Conservation (phyloP, 1,140 invertebrate genomes). For the Cydia splendana region DNA sequence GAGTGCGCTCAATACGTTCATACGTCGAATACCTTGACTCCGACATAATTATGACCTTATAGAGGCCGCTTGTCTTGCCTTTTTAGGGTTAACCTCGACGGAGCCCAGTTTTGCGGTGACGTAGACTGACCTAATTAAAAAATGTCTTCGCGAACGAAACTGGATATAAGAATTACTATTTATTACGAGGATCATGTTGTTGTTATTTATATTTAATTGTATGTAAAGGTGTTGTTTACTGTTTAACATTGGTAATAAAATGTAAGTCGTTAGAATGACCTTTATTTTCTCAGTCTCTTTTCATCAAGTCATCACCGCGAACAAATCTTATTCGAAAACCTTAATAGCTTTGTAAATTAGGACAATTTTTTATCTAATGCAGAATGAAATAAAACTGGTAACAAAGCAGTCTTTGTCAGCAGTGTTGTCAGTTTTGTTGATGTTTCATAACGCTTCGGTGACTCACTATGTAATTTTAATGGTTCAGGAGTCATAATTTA, state of each 20-base stretch:
- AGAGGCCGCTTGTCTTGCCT: constrained; percentile 65
- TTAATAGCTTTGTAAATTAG: constrained; percentile 18
- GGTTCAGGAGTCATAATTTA: neutral
- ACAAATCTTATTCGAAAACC: neutral
- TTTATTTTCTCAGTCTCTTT: neutral
- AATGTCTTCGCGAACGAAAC: constrained; percentile 79
- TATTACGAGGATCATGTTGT: constrained; percentile 79
- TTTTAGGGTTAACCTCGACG: constrained; percentile 69
- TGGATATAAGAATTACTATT: constrained; percentile 80
- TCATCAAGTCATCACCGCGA: neutral
- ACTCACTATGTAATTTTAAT: constrained; percentile 23
- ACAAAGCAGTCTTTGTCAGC: constrained; percentile 24
- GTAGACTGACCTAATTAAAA: constrained; percentile 48
- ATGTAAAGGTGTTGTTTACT: constrained; percentile 37
- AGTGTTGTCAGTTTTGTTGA: too few relatives aligned
- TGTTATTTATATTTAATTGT: constrained; percentile 68
- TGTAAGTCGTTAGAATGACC: neutral
- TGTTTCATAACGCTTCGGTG: constrained; percentile 24
- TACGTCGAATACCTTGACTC: constrained; percentile 73
- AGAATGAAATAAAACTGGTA: neutral
- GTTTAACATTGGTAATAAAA: constrained; percentile 21
- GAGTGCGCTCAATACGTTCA: constrained; percentile 63
- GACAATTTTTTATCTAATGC: neutral
- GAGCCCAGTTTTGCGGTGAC: constrained; percentile 64
- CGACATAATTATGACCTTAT: constrained; percentile 62